Base-by-base conservation (phyloP, 2,888 invertebrate species). In the Adelognathus sp. region DNA sequence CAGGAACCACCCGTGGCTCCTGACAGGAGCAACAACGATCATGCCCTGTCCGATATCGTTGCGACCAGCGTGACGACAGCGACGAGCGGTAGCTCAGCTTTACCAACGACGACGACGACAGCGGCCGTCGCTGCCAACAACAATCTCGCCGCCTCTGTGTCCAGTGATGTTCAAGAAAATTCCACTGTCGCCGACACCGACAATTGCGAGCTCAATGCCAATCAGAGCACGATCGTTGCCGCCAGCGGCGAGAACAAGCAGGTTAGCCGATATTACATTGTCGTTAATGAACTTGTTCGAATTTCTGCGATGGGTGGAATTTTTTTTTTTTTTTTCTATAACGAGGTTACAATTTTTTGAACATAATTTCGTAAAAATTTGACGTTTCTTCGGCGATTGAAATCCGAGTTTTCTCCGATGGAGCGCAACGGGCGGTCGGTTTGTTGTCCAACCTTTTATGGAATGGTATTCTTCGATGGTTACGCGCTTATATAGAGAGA, bases 1-100 rank as follows among this genome's bases (percentile, higher is more conserved):
- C 94, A 94, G 93, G 94, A 95, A 93, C 95, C n/a, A n/a, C n/a
- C 95, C 83, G 95, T 95, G 93, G 95, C 95, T 90, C 95, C 95
- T 79, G 88, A 87, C 74, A 84, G 76, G 73, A 82, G 74, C 73
- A 82, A 81, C 56, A 83, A 83, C 31, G 79, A 81, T 77, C n/a
- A n/a, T n/a, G n/a, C n/a, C n/a, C n/a, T 60, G 31, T 66, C 85
- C 80, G 79, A 80, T 54, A 64, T 79, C 71, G 75, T 66, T 27
- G 66, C 71, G 60, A 70, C 76, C 66, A 85, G 70, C 74, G 78
- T 66, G 50, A 71, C 50, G 2, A 52, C 41, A 11, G 33, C 52
- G 27, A 79, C 80, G n/a, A 44, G 81, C 76, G 71, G 66, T 82
- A 41, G 67, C 66, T 36, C 76, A 54, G 66, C 58, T 54, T 31